Base-by-base conservation (phyloP, 53 echinoderm and acorn worm species). In the Mesocentrotus franciscanus region DNA sequence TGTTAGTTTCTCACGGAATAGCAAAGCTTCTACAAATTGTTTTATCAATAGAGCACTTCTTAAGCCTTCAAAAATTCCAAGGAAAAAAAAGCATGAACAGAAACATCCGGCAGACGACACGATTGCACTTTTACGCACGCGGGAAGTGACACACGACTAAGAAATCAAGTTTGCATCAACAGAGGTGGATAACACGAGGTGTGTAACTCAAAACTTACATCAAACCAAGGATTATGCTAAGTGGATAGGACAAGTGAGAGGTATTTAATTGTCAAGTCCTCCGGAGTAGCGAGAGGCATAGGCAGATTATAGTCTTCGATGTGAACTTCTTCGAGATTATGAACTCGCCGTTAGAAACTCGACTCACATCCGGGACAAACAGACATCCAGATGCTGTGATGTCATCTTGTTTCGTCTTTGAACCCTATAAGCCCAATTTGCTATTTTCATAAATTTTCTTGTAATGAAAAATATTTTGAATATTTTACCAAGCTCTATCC, bases 231-330 rank as follows among this genome's bases (percentile, higher is more conserved):
- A 87, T 87, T 87, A 87, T 87, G 87, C n/a, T 87, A 34, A 58
- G 26, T 29, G 16, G 57, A 27, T n/a, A 35, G 29, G 58, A 87
- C 87, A 87, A 57, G 4, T 56, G 87, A 87, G 58, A 58, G 87
- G 87, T 14, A 87, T 87, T 87, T 87, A 87, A 87, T 87, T 87
- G 87, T 87, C 87, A 87, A 81, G 57, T 87, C 59, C 15, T 84
- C 84, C 32, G 49, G 84, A 42, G 49, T 84, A 20, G 39, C 18
- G 58, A 58, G 13, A 8, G 87, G 87, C 5, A 10, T 11, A 12
- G 57, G 87, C 10, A 59, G 87, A 87, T 87, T 87, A 87, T 57
- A 10, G 87, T 87, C 87, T 87, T 87, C 17, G 57, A 12, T 27
- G 58, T 58, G 58, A 58, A 87, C 57, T 87, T 56, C 87, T 87